A percentile compares a stretch with the other conserved stretches of the same genome.
These are phyloP conservation scores for Yponomeuta malinellus DNA, from an alignment of 2,888 invertebrate species.

Conservation along the genomic window DNA sequence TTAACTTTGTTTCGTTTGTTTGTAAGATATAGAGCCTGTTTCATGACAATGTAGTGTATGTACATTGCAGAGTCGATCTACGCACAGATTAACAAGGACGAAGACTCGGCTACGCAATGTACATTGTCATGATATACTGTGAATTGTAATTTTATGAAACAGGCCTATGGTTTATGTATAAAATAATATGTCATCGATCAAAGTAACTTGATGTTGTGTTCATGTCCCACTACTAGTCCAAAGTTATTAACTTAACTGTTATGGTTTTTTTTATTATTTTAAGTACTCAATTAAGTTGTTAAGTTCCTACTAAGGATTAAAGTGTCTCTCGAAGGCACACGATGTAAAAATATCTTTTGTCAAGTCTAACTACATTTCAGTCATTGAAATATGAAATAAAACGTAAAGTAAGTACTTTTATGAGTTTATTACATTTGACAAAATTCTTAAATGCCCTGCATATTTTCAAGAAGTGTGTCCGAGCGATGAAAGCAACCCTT, in stretches of 20 bases:
- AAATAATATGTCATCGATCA: not conserved
- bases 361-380: not conserved
- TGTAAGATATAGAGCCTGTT: no score
- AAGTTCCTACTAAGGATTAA: not conserved
- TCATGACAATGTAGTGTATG: no score
- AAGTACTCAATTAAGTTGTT: not conserved
- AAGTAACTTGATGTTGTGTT: not conserved
- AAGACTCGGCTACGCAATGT: no score
- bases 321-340: not conserved
- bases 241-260: not conserved
- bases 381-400: not conserved
- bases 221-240: not conserved
- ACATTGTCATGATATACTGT: no score
- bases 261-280: not conserved
- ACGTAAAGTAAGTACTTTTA: slow-evolving; percentile 14
- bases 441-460: slow-evolving; percentile 3
- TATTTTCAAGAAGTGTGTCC: not conserved
- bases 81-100: no score
- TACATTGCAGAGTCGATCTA: no score
- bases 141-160: no score
- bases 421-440: slow-evolving; percentile 21
- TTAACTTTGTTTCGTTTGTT: not conserved
- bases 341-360: not conserved
- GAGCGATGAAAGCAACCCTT: not conserved
- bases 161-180: not conserved